A percentile compares a stretch with the other conserved stretches of the same genome.
Conservation (phyloP, 2,888 invertebrate species). For the Cryptocephalus primarius region DNA sequence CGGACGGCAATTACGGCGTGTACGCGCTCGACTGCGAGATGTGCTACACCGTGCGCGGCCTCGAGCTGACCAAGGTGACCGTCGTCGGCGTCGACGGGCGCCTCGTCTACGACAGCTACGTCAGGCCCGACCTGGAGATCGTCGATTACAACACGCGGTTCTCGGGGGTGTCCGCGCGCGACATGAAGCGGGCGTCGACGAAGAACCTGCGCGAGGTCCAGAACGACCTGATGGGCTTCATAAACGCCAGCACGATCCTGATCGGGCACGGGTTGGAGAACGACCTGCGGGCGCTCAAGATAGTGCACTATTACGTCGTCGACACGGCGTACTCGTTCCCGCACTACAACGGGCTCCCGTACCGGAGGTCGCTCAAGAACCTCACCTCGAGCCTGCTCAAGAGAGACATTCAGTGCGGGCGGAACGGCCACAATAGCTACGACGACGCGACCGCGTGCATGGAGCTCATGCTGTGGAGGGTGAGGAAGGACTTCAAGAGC, state of each 20-base stretch:
- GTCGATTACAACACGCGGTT: constrained; percentile 93
- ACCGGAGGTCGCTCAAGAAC: constrained; percentile 69
- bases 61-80: constrained; percentile 81
- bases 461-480: constrained; percentile 74
- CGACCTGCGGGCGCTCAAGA: constrained; percentile 76
- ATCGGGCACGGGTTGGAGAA: constrained; percentile 94
- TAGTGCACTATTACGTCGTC: constrained; percentile 73
- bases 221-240: constrained; percentile 68
- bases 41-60: constrained; percentile 81
- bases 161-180: constrained; percentile 74
- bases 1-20: constrained; percentile 41
- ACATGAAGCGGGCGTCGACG: constrained; percentile 40
- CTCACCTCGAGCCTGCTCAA: constrained; percentile 63
- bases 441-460: constrained; percentile 89
- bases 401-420: constrained; percentile 68
- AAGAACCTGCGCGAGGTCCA: constrained; percentile 73
- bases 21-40: constrained; percentile 95
- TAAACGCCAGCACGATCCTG: constrained; percentile 75
- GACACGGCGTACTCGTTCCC: constrained; percentile 88
- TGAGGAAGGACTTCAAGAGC: constrained; percentile 43
- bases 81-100: constrained; percentile 65
- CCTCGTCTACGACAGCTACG: constrained; percentile 72
- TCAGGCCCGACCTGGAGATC: constrained; percentile 71
- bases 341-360: constrained; percentile 73
- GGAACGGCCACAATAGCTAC: constrained; percentile 77